Percentiles rank a stretch among this genome's conserved stretches.
Conservation (phyloP, 1,140 invertebrate species). For the Drosophila takahashii region DNA sequence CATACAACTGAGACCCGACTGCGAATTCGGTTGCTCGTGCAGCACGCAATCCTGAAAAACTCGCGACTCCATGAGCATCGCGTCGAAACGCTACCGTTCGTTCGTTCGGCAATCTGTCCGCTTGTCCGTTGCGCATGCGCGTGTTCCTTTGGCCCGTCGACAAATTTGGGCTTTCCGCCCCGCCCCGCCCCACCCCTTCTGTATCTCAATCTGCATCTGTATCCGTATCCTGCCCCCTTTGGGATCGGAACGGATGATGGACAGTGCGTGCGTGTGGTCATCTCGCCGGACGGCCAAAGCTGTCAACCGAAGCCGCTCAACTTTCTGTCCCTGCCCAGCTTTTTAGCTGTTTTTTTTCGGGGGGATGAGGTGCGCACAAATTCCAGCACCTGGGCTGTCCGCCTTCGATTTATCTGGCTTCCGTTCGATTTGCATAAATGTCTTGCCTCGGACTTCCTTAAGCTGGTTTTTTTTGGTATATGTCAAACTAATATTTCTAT, state of each 20-base stretch:
- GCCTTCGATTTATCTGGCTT: slow-evolving; percentile 58
- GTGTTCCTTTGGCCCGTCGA: slow-evolving; percentile 42
- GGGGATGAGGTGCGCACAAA: slow-evolving; percentile 17
- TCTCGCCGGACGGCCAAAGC: slow-evolving; percentile 33
- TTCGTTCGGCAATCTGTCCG: slow-evolving; percentile 39
- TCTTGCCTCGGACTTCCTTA: neutral
- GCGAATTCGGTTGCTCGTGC: slow-evolving; percentile 49
- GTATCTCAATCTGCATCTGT: neutral
- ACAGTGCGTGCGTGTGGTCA: slow-evolving; percentile 68
- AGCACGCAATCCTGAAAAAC: slow-evolving; percentile 47
- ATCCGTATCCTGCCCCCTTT: too few species aligned
- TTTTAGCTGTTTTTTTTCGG: slow-evolving; percentile 5
- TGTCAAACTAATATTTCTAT: neutral
- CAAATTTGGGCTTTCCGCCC: slow-evolving; percentile 50
- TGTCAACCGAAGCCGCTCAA: slow-evolving; percentile 60
- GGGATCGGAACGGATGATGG: slow-evolving; percentile 49
- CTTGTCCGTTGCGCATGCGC: slow-evolving; percentile 34
- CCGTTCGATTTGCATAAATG: slow-evolving; percentile 53
- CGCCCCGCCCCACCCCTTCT: neutral
- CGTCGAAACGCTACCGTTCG: slow-evolving; percentile 59
- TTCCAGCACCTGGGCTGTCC: slow-evolving; percentile 67
- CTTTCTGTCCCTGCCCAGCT: slow-evolving; percentile 7
- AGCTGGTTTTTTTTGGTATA: neutral
- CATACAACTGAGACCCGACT: slow-evolving; percentile 28
- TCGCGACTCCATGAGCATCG: slow-evolving; percentile 17